Evolutionary conservation across 2,113 vertebrate species (phyloP), one percentile per base, ranked within the genome.

Genomic region (Garra rufa): DNA sequence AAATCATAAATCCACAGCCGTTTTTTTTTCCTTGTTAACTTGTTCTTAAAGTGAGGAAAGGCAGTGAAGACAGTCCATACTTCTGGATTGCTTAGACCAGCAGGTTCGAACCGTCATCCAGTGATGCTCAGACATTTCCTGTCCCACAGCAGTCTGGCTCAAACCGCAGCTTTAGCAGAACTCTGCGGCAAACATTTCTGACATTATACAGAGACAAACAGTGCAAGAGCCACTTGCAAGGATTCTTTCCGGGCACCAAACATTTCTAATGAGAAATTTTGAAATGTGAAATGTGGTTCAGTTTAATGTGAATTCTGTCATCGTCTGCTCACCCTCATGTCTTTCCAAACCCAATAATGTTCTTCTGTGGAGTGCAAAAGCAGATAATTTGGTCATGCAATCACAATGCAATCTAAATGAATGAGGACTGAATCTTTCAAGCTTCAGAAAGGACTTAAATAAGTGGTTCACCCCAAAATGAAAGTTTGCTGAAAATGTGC

Each of bases 61-160:
- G 46, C 38, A 34, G 14, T 26, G 57, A 50, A 81, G 43, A 81
- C 43, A 30, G 19, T 55, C 19, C 28, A 14, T 57, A 77, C 28
- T 76, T 44, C 65, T 50, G 74, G 59, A 76, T 71, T 48, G 83
- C 59, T 50, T 50, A 85, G 34, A 43, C 75, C 55, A 76, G 71
- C 7, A 55, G 21, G 34, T 71, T 69, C 41, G 17, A 85, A 63
- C 13, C 63, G 74, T 81, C 77, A 85, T 89, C 69, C 79, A 65
- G 34, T 70, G 30, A 82, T 69, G 80, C 77, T 79, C n/a, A 61
- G 38, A 67, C 78, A 81, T 81, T 67, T 81, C 59, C 59, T 30
- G 78, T 80, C 59, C 59, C 76, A 59, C 34, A 59, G n/a, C 76
- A 59, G 76, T 26, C 76, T 41, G 34, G 55, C 76, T 78, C 30